A percentile compares a stretch with the other conserved stretches of the same genome.
Conservation (phyloP, 1,140 invertebrate species). For the Catajapyx aquilonaris region DNA sequence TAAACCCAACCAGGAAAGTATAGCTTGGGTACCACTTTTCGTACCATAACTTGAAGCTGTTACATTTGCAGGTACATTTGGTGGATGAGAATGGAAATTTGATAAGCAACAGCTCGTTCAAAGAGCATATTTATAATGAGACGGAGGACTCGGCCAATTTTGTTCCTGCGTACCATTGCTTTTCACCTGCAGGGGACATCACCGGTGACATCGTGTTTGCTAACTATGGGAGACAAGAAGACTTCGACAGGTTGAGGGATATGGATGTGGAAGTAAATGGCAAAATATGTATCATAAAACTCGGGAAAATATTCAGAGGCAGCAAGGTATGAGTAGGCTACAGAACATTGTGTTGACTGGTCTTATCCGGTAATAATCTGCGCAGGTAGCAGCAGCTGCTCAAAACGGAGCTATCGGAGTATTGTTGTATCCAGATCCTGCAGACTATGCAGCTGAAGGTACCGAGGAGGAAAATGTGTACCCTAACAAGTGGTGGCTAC, state of each 20-base stretch:
- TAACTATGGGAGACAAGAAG: not conserved
- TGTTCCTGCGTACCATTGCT: no score
- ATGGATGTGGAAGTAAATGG: not conserved
- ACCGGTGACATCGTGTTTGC: not conserved
- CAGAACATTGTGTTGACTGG: not conserved
- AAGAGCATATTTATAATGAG: no score
- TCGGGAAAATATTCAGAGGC: not conserved
- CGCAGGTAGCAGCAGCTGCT: not conserved
- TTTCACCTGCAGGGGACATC: not conserved
- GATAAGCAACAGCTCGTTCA: no score
- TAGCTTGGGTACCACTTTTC: no score
- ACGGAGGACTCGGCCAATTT: no score
- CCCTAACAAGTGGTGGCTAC: conserved; percentile 5
- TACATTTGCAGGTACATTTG: no score
- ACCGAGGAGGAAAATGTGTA: conserved; percentile 2
- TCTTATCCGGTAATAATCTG: not conserved
- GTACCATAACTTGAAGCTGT: no score
- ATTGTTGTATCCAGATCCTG: conserved; percentile 8
- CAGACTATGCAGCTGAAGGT: not conserved
- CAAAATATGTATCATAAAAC: not conserved
- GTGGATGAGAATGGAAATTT: no score
- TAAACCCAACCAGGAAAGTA: no score
- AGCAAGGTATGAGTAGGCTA: not conserved
- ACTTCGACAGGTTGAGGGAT: not conserved
- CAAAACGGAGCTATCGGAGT: conserved; percentile 7